Base-by-base conservation (phyloP, 2,888 invertebrate genomes). In the Drosophila pseudotalamancana region DNA sequence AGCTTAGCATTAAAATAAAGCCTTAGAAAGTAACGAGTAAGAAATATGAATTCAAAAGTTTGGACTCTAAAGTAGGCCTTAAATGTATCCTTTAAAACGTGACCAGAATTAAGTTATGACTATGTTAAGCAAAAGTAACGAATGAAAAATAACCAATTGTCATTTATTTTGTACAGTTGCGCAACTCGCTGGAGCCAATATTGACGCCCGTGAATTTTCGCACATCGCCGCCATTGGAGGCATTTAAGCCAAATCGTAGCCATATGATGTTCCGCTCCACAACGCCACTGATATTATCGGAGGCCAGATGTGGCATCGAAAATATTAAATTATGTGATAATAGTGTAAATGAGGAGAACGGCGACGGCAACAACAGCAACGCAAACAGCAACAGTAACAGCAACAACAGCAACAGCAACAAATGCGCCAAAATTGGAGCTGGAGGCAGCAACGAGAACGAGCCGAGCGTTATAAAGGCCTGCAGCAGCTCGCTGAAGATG, bases 181-280 rank as follows among this genome's bases (percentile, higher is more conserved):
- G 94, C 90, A 94, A 94, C 85, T 92, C 95, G 70, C 91, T 95
- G 90, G 92, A 91, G 81, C 90, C 90, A 40, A 91, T 95, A 92
- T 94, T 95, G 88, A 97, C 97, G 62, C 96, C 97, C 72, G 96
- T 97, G 85, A 95, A 97, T 92, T 97, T 97, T 93, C 95, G 97
- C 90, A 96, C 97, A 87, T 97, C 97, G 84, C 97, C 98, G 80
- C 97, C 97, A 72, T 93, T 96, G 90, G 97, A 97, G 92, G 97
- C 96, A 90, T 95, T 97, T 91, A 96, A 96, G 92, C 96, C 97
- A 87, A 91, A 91, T 89, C 90, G 91, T 88, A 91, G 92, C 90
- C 90, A 91, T 89, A 90, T 91, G 89, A 90, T 82, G 83, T 91
- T 90, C 90, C 91, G 92, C 88, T 91, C 91, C 87, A 91, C 91